Evolutionary conservation across 1,140 invertebrate species (phyloP).

Genomic region (Diorhabda elongata): DNA sequence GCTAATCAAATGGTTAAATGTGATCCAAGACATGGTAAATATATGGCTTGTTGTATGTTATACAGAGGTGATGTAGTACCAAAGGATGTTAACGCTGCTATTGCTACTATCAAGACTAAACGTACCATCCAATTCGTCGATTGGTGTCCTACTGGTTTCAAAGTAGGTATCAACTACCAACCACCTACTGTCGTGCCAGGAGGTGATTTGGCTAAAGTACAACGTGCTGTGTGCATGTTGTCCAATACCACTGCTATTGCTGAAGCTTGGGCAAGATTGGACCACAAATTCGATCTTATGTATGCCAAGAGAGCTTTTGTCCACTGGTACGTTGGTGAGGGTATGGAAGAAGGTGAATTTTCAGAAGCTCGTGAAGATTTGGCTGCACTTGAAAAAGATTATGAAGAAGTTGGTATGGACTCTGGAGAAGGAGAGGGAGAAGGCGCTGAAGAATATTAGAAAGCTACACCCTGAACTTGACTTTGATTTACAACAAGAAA

Average conservation of each 20-base stretch:
- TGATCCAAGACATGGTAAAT: conserved; percentile 61
- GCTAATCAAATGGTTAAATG: conserved; percentile 69
- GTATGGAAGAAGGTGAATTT: conserved; percentile 79
- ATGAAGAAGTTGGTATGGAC: conserved; percentile 56
- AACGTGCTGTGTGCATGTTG: conserved; percentile 65
- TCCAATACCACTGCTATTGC: conserved; percentile 65
- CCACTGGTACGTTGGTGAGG: conserved; percentile 74
- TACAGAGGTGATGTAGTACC: conserved; percentile 61
- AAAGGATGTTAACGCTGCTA: conserved; percentile 68
- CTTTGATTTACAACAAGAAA: conserved; percentile 10
- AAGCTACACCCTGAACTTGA: background rate
- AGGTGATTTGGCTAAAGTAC: conserved; percentile 64
- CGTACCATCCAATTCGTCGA: conserved; percentile 64
- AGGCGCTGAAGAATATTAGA: conserved; percentile 44
- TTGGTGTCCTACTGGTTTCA: conserved; percentile 69
- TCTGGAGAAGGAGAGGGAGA: conserved; percentile 41
- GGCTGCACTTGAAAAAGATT: conserved; percentile 74
- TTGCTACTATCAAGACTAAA: conserved; percentile 78
- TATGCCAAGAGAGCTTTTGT: conserved; percentile 72
- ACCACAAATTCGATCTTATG: conserved; percentile 82
- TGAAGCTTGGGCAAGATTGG: conserved; percentile 65
- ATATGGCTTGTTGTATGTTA: conserved; percentile 71
- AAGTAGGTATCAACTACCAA: conserved; percentile 70
- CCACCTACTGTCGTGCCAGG: conserved; percentile 68
- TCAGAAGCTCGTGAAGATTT: conserved; percentile 81